These are phyloP conservation scores for Erebia ligea DNA, from an alignment of 2,888 invertebrate species.

Conservation along the genomic window DNA sequence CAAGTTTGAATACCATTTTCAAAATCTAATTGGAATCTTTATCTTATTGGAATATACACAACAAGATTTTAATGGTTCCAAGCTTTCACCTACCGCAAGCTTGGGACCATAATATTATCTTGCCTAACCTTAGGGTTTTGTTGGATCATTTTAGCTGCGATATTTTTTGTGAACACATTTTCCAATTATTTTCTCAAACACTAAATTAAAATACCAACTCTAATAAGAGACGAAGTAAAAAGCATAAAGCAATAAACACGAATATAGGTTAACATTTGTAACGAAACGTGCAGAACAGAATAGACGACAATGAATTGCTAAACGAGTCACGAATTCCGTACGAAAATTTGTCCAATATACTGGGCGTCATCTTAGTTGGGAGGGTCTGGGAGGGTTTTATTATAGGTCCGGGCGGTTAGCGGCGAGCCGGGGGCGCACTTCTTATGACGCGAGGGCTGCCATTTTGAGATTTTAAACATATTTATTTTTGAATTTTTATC, in stretches of 20 bases:
- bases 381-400: conserved; percentile 66
- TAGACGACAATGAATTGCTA: conserved; percentile 58
- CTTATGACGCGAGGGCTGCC: conserved; percentile 72
- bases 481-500: neutral
- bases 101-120: no score
- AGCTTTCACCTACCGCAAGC: no score
- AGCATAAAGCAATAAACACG: conserved; percentile 10
- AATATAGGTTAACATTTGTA: conserved; percentile 5
- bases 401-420: conserved; percentile 67
- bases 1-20: no score
- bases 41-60: no score
- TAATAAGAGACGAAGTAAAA: conserved; percentile 1
- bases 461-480: conserved; percentile 45
- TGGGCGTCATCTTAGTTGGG: conserved; percentile 74
- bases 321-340: conserved; percentile 67
- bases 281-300: conserved; percentile 41
- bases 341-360: conserved; percentile 79
- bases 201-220: neutral
- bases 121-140: no score
- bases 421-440: conserved; percentile 67
- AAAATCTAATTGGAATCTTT: no score
- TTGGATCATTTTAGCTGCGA: no score
- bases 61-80: no score
- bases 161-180: no score
- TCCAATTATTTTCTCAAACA: neutral